phyloP scores from a whole-genome alignment of 2,888 invertebrate genomes.

The Apamea sordens region DNA sequence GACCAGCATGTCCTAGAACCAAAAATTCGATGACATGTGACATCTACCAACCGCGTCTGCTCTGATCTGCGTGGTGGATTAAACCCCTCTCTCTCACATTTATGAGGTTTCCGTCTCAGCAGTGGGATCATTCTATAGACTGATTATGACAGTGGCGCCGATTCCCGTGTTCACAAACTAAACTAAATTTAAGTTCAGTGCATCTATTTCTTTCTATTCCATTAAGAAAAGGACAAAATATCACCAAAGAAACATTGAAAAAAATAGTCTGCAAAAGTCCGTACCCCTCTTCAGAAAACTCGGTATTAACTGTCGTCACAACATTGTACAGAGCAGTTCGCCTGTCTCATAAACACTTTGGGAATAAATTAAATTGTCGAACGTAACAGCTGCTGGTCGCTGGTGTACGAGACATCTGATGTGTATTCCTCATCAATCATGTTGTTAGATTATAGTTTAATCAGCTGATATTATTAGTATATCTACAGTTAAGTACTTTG shows the following conservation, averaged over 20 bases:
- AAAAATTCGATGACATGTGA: no score
- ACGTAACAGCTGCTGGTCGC: constrained; percentile 44
- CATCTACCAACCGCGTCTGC: no score
- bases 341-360: constrained; percentile 7
- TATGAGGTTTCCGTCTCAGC: no score
- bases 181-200: no score
- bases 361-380: constrained; percentile 55
- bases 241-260: background rate
- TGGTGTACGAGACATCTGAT: constrained; percentile 41
- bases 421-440: constrained; percentile 48
- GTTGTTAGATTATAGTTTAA: constrained; percentile 36
- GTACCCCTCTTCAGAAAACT: constrained; percentile 8
- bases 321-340: background rate
- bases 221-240: no score
- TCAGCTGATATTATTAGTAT: constrained; percentile 12
- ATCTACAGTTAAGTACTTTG: background rate
- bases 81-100: no score
- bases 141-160: no score
- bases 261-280: background rate
- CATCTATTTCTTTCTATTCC: no score
- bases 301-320: constrained; percentile 23
- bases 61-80: no score
- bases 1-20: no score
- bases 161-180: no score
- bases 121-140: no score